A percentile compares a stretch with the other conserved stretches of the same genome.
phyloP scores from a whole-genome alignment of 2,888 invertebrate genomes.

The Pseudoips prasinana region DNA sequence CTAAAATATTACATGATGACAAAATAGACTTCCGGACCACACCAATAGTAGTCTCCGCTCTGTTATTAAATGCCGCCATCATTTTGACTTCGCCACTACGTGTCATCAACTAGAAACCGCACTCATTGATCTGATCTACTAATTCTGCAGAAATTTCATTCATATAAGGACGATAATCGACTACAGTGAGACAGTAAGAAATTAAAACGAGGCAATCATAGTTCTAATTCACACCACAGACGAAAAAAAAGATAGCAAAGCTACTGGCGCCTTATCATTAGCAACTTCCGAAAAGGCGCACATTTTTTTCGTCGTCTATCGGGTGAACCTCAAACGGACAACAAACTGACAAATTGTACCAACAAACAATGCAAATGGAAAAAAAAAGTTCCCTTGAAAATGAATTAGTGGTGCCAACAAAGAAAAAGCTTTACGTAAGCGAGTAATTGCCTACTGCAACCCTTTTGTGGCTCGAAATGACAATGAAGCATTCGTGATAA shows the following conservation, averaged over 20 bases:
- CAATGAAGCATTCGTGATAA: slow-evolving; percentile 33
- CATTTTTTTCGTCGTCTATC: slow-evolving; percentile 64
- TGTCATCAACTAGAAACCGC: slow-evolving; percentile 54
- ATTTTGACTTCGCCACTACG: slow-evolving; percentile 49
- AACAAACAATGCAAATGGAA: slow-evolving; percentile 62
- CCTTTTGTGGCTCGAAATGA: slow-evolving; percentile 38
- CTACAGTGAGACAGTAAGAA: slow-evolving; percentile 4
- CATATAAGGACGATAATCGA: slow-evolving; percentile 34
- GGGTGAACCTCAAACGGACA: slow-evolving; percentile 63
- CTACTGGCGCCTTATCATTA: slow-evolving; percentile 79
- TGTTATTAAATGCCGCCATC: slow-evolving; percentile 55
- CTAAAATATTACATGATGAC: slow-evolving; percentile 57
- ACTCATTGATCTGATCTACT: slow-evolving; percentile 37
- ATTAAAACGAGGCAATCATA: slow-evolving; percentile 31
- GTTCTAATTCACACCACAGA: slow-evolving; percentile 54
- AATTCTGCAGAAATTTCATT: slow-evolving; percentile 15
- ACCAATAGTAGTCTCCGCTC: slow-evolving; percentile 46
- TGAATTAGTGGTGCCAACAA: slow-evolving; percentile 48
- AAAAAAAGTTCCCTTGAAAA: slow-evolving; percentile 40
- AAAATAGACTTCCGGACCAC: slow-evolving; percentile 74
- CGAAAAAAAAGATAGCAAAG: slow-evolving; percentile 57
- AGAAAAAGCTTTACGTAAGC: slow-evolving; percentile 50
- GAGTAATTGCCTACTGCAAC: slow-evolving; percentile 47
- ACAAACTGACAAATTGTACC: slow-evolving; percentile 75
- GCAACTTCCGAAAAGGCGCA: slow-evolving; percentile 70